Percentiles rank a stretch among this genome's conserved stretches.
These are phyloP conservation scores for Platerodrilus igneus DNA, from an alignment of 2,888 invertebrate genomes.

Conservation along the genomic window DNA sequence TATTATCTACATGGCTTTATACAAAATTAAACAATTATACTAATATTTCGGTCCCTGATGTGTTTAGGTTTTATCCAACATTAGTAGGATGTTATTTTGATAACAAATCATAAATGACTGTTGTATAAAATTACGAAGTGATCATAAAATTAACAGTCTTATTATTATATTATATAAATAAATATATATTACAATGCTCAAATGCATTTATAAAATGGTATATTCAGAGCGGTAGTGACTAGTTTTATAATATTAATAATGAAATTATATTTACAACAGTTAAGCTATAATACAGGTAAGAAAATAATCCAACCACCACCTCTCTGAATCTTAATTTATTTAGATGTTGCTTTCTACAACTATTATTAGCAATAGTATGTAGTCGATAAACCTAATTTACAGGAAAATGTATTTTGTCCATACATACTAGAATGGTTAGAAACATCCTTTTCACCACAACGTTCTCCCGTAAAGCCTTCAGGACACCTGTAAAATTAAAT, in stretches of 20 bases:
- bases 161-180: constrained; percentile 30
- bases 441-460: constrained; percentile 77
- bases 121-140: constrained; percentile 22
- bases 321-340: constrained; percentile 17
- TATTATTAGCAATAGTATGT: constrained; percentile 66
- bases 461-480: constrained; percentile 72
- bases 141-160: constrained; percentile 34
- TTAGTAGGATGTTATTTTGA: neutral
- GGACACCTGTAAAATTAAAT: constrained; percentile 61
- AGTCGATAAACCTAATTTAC: constrained; percentile 73
- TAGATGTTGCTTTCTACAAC: neutral
- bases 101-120: constrained; percentile 16
- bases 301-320: constrained; percentile 13
- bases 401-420: constrained; percentile 61
- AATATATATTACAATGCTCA: constrained; percentile 33
- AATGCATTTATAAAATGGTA: constrained; percentile 14
- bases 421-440: constrained; percentile 74
- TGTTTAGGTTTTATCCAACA: constrained; percentile 28
- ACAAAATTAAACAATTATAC: constrained; percentile 40
- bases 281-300: constrained; percentile 20
- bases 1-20: constrained; percentile 50
- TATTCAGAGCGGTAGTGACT: constrained; percentile 21
- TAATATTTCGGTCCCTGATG: constrained; percentile 46
- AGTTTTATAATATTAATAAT: constrained; percentile 8
- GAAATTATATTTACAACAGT: constrained; percentile 22